A percentile compares a stretch with the other conserved stretches of the same genome.
These are phyloP conservation scores for Melipona quadrifasciata DNA, from an alignment of 1,140 invertebrate genomes.

Conservation along the genomic window DNA sequence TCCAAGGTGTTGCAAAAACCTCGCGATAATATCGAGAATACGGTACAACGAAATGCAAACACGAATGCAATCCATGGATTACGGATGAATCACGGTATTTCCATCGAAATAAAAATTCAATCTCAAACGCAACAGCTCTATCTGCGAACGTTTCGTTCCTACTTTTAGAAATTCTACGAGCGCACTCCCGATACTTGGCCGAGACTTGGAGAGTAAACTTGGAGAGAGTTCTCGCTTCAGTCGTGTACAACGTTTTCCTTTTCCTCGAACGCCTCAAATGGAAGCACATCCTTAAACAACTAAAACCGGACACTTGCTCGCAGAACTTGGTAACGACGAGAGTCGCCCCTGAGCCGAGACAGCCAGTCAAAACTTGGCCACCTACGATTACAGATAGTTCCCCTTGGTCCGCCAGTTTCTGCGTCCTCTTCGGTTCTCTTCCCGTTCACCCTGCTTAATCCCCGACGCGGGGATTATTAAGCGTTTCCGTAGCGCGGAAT, in stretches of 20 bases:
- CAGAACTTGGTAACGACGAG: constrained; percentile 37
- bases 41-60: background rate
- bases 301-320: constrained; percentile 20
- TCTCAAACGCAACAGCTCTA: no score
- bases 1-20: background rate
- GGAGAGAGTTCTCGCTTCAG: background rate
- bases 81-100: background rate
- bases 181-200: background rate
- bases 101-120: background rate
- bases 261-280: constrained; percentile 4
- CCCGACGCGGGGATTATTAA: constrained; percentile 41
- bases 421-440: no score
- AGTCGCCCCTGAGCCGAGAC: background rate
- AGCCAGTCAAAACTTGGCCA: constrained; percentile 38
- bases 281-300: constrained; percentile 9
- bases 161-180: no score
- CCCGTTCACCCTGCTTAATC: background rate
- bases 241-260: constrained; percentile 14
- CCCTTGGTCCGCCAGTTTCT: no score
- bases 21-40: background rate
- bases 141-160: background rate
- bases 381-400: constrained; percentile 36
- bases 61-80: no score
- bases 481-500: constrained; percentile 42
- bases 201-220: background rate